Conservation (phyloP, 2,888 invertebrate species). For the Acrocyrtus sp. region DNA sequence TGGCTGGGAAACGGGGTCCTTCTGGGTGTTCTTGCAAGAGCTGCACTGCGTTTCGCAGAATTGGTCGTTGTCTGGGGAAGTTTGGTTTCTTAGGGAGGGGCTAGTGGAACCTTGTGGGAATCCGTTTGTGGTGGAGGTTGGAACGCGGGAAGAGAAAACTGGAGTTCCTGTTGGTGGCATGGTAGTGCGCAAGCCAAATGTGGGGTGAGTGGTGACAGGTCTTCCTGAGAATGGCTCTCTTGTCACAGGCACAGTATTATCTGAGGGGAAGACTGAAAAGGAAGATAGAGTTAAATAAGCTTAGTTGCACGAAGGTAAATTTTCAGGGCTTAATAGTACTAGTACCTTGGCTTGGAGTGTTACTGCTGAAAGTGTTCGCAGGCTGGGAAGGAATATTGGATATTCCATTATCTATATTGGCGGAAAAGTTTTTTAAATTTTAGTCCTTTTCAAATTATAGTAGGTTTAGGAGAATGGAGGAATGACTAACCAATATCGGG, state of each 20-base stretch:
- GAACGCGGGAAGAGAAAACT: neutral
- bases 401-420: no score
- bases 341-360: neutral
- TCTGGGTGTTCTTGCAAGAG: constrained; percentile 37
- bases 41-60: constrained; percentile 38
- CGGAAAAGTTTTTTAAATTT: no score
- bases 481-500: constrained; percentile 4
- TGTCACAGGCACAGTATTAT: neutral
- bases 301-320: no score
- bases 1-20: neutral
- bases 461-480: no score
- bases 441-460: no score
- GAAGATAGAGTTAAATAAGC: no score
- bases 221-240: neutral
- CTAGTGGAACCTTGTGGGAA: no score
- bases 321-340: no score
- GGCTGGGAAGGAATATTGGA: no score
- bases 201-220: neutral
- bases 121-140: neutral
- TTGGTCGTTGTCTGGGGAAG: neutral
- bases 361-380: no score
- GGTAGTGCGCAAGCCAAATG: neutral
- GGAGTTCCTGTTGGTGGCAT: constrained; percentile 3
- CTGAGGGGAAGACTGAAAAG: no score
- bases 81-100: neutral